Percentiles rank a stretch among this genome's conserved stretches.
Evolutionary conservation across 2,797 vertebrate genomes (phyloP).

Genomic region (Macroramphosus scolopax): DNA sequence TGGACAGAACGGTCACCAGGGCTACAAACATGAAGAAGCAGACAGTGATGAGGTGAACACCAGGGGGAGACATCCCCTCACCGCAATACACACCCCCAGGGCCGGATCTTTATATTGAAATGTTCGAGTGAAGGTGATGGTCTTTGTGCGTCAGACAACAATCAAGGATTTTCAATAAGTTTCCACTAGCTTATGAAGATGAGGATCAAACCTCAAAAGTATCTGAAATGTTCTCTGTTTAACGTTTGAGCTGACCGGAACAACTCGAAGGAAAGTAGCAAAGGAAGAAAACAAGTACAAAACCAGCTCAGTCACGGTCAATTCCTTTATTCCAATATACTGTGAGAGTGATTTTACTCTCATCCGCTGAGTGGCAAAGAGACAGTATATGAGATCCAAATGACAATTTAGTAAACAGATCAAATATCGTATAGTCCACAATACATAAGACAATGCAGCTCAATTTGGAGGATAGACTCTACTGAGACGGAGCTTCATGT

Average conservation of each 20-base stretch:
- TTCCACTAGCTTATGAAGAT: slow-evolving; percentile 15
- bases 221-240: slow-evolving; percentile 45
- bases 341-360: slow-evolving; percentile 6
- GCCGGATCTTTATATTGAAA: too few species aligned
- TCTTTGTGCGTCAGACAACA: slow-evolving; percentile 43
- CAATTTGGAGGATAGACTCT: slow-evolving; percentile 29
- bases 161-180: slow-evolving; percentile 12
- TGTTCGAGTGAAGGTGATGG: slow-evolving; percentile 39
- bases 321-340: too few species aligned
- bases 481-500: too few species aligned
- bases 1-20: slow-evolving; percentile 75
- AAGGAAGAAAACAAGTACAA: slow-evolving; percentile 33
- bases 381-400: too few species aligned
- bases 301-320: slow-evolving; percentile 21
- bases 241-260: slow-evolving; percentile 5
- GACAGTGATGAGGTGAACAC: slow-evolving; percentile 67
- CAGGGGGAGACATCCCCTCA: slow-evolving; percentile 68
- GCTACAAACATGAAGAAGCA: slow-evolving; percentile 73
- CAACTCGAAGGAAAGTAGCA: slow-evolving; percentile 10
- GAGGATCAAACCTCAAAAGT: slow-evolving; percentile 40
- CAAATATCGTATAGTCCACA: slow-evolving; percentile 49
- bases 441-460: slow-evolving; percentile 28
- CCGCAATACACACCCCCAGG: slow-evolving; percentile 35
- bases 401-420: slow-evolving; percentile 21
- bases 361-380: slow-evolving; percentile 3